Conservation (phyloP, 1,140 invertebrate genomes). For the Hypothenemus hampei region DNA sequence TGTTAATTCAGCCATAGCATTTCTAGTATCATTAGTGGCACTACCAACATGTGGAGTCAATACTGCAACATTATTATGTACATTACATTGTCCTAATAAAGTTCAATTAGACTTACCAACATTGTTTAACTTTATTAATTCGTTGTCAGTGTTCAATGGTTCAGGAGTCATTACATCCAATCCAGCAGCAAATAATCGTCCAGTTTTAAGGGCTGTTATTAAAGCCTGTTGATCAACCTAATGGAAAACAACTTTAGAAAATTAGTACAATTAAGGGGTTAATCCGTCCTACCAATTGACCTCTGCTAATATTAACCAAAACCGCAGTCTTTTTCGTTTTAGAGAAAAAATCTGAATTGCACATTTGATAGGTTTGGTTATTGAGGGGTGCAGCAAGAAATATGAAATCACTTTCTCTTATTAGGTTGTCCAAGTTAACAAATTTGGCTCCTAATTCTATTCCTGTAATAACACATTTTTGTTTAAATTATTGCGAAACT, state of each 20-base stretch:
- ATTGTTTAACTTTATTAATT: constrained; percentile 74
- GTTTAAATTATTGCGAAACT: background rate
- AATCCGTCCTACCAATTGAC: constrained; percentile 58
- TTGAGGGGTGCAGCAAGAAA: constrained; percentile 68
- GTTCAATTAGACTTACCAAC: constrained; percentile 53
- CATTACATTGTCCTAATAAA: background rate
- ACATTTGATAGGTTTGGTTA: constrained; percentile 69
- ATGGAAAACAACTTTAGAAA: background rate
- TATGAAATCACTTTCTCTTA: constrained; percentile 75
- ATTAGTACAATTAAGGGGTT: background rate
- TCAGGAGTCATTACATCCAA: constrained; percentile 92
- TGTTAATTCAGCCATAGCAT: constrained; percentile 71
- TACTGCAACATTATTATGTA: constrained; percentile 51
- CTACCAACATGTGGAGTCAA: constrained; percentile 84
- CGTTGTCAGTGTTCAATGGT: constrained; percentile 78
- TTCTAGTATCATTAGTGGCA: constrained; percentile 71
- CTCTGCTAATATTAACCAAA: constrained; percentile 79
- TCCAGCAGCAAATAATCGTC: constrained; percentile 77
- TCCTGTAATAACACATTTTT: constrained; percentile 41
- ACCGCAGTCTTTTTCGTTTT: constrained; percentile 84
- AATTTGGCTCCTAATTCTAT: constrained; percentile 60
- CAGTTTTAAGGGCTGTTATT: constrained; percentile 66
- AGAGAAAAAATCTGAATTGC: constrained; percentile 65
- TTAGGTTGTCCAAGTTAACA: constrained; percentile 65
- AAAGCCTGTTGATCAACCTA: constrained; percentile 65